Evolutionary conservation across 2,888 invertebrate genomes (phyloP).

Genomic region (Molorchus minor): DNA sequence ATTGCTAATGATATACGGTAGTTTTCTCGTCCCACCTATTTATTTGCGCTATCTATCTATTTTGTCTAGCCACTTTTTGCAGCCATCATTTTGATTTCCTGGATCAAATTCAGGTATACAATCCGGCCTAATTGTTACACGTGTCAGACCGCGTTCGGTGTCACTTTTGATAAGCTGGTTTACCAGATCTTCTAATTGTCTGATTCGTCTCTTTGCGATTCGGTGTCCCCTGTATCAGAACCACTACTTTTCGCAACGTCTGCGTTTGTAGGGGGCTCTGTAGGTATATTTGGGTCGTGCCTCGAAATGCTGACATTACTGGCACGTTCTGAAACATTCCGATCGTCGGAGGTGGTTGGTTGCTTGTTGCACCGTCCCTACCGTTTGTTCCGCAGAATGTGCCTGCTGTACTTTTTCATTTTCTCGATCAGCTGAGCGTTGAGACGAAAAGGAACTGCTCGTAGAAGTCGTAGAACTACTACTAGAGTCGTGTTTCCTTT

Average conservation of each 20-base stretch:
- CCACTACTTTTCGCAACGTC: background rate
- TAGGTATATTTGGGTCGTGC: too few relatives aligned
- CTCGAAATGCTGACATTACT: too few relatives aligned
- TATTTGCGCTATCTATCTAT: constrained; percentile 6
- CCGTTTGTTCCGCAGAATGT: too few relatives aligned
- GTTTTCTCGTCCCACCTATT: constrained; percentile 16
- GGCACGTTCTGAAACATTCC: too few relatives aligned
- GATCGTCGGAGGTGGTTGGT: too few relatives aligned
- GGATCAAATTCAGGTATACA: constrained; percentile 28
- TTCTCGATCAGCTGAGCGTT: too few relatives aligned
- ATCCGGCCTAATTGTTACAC: constrained; percentile 1
- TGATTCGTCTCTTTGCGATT: background rate
- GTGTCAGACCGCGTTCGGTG: background rate
- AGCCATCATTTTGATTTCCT: constrained; percentile 12
- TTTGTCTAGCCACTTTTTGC: constrained; percentile 25
- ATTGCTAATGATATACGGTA: constrained; percentile 27
- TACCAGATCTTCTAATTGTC: background rate
- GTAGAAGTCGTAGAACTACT: too few relatives aligned
- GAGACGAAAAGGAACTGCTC: too few relatives aligned
- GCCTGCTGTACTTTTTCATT: too few relatives aligned
- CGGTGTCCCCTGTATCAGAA: background rate
- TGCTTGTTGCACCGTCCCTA: too few relatives aligned
- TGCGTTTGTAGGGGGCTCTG: too few relatives aligned
- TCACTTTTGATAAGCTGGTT: background rate
- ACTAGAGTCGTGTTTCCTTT: too few relatives aligned